Evolutionary conservation across 2,113 vertebrate genomes (phyloP), one percentile per base, ranked within the genome.

Genomic region (Merops nubicus): DNA sequence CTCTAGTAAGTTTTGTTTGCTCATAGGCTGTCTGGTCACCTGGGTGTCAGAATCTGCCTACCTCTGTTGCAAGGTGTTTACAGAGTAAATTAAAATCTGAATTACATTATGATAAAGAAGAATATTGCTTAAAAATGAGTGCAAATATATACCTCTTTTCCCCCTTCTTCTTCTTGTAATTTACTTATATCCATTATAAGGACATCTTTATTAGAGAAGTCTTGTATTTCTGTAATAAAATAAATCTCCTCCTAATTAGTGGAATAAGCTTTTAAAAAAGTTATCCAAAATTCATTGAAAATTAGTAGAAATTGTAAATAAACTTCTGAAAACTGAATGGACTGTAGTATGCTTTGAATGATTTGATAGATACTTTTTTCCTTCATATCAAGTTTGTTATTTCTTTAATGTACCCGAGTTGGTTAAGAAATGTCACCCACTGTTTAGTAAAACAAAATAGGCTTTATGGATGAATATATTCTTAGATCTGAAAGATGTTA

Each of bases 111-210:
- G 33, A 21, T 72, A 87, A 59, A 54, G 15, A 80, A 89, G 8
- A 38, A 50, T 21, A 50, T 18, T 50, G 5, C 13, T 53, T 83
- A 84, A 96, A 75, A 87, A 51, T 51, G 0, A 23, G 5, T 75
- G 23, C 2, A 53, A 76, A 75, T 72, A 47, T 76, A 34, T 40
- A 38, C 3, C 3, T 34, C 12, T 12, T 15, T 4, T 0, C 0
- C 5, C 5, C 3, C 1, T 28, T 33, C 19, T 25, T 28, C 43
- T 6, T 5, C 11, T 54, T 40, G 15, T 42, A 28, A 68, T 68
- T 38, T 59, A 48, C 48, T 67, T 84, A 59, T 10, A 67, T 34
- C 21, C 0, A 1, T 38, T 43, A 29, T 1, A 2, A 81, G 4
- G 15, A 43, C 22, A 88, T 34, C 15, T 77, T 69, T 68, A 22